Base-by-base conservation (phyloP, 2,113 vertebrate genomes). In the Emydocephalus ijimae region DNA sequence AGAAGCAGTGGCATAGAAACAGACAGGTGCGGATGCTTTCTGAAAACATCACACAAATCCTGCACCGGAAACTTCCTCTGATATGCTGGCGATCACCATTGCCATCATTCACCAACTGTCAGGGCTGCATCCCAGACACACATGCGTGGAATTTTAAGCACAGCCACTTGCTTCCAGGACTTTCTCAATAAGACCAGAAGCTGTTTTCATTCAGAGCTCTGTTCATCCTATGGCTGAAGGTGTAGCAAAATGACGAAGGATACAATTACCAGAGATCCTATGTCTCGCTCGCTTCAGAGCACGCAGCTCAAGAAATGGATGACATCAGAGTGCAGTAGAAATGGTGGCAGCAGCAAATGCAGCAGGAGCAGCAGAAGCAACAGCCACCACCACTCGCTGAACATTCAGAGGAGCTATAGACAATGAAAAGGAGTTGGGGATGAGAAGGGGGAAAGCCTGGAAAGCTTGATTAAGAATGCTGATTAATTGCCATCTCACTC, bases 131-230 rank as follows among this genome's bases (percentile, higher is more conserved):
- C 29, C 0, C 94, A 91, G 88, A 89, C 89, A 88, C 23, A 50
- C 92, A 93, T 0, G 0, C 23, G 85, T 87, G 87, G 92, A 54
- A 81, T 89, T 90, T 93, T 91, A 89, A 91, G 92, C 74, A 14
- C 85, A 61, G 74, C 5, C 43, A 92, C 34, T 5, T 87, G 54
- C 91, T 87, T 90, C 0, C 87, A 24, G 39, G 85, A 92, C 39
- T 55, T 74, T 87, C 87, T 74, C 91, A 94, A 90, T 26, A 90
- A 89, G 50, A 43, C 45, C 15, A 90, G 92, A 93, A 92, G 85
- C 81, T n/a, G 48, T 89, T 64, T 61, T 89, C 39, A 55, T 90
- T 85, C 89, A 91, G 69, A 91, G 86, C 45, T 52, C 45, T 52
- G 34, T 34, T 93, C 89, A 23, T 88, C 87, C 57, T 86, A 7